Evolutionary conservation across 2,888 invertebrate species (phyloP).

Genomic region (Cephus pygmeus): DNA sequence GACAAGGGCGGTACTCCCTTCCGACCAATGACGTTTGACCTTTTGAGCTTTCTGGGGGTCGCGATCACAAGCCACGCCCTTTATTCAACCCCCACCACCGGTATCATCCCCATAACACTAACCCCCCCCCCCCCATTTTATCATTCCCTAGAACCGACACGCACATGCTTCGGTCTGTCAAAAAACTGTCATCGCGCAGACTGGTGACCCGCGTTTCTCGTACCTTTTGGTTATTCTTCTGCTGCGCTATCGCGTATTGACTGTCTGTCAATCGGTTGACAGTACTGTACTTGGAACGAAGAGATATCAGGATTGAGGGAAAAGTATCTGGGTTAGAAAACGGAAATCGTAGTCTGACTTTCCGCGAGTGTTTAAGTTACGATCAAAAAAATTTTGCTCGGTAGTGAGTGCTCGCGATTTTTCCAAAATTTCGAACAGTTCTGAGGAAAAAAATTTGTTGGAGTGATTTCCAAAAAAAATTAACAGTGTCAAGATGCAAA

Average conservation of each 20-base stretch:
- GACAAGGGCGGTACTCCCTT: slow-evolving; percentile 34
- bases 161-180: slow-evolving; percentile 29
- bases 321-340: too few relatives aligned
- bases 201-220: slow-evolving; percentile 17
- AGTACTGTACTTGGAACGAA: neutral
- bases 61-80: neutral
- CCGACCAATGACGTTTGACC: slow-evolving; percentile 32
- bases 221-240: neutral
- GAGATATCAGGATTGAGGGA: neutral
- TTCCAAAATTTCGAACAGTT: neutral
- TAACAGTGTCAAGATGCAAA: neutral
- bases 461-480: neutral
- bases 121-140: neutral
- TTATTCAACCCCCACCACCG: neutral
- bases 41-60: slow-evolving; percentile 22
- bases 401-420: neutral
- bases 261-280: neutral
- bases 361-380: neutral
- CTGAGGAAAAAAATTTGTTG: neutral
- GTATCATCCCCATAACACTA: neutral
- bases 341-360: neutral
- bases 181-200: slow-evolving; percentile 31
- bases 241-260: neutral
- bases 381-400: neutral
- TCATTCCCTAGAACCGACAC: slow-evolving; percentile 21